These are phyloP conservation scores for Nettapus auritus DNA, from an alignment of 2,113 vertebrate species.

Conservation along the genomic window DNA sequence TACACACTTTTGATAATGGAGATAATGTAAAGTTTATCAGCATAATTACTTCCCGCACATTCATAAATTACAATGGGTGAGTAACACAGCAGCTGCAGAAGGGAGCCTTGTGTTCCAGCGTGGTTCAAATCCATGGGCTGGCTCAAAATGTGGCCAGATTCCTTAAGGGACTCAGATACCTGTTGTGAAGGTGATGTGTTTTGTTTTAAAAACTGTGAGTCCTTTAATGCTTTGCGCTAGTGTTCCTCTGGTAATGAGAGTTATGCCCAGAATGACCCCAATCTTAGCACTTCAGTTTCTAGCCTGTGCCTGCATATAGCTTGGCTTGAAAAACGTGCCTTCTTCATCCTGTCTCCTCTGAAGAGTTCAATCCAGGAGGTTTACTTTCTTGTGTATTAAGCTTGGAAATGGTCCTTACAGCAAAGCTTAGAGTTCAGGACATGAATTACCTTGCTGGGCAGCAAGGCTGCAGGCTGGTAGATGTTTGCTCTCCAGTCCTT, in stretches of 20 bases:
- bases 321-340: not conserved
- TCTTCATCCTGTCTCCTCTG: not conserved
- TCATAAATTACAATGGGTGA: not conserved
- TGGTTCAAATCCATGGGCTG: not conserved
- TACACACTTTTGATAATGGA: not conserved
- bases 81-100: not conserved
- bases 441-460: accelerated
- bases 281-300: not conserved
- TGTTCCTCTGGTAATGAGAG: not conserved
- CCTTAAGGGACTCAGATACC: not conserved
- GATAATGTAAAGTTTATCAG: conserved; percentile 1
- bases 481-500: not conserved
- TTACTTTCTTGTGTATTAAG: not conserved
- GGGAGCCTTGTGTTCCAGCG: accelerated
- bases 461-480: not conserved
- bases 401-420: not conserved
- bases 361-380: not conserved
- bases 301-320: accelerated
- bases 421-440: not conserved
- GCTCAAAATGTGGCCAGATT: not conserved
- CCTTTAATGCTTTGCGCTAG: not conserved
- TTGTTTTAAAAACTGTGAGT: not conserved
- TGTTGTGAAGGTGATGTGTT: accelerated
- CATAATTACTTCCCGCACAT: conserved; percentile 3
- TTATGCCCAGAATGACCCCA: not conserved